Evolutionary conservation across 2,888 invertebrate genomes (phyloP).

Genomic region (Cactoblastis cactorum): DNA sequence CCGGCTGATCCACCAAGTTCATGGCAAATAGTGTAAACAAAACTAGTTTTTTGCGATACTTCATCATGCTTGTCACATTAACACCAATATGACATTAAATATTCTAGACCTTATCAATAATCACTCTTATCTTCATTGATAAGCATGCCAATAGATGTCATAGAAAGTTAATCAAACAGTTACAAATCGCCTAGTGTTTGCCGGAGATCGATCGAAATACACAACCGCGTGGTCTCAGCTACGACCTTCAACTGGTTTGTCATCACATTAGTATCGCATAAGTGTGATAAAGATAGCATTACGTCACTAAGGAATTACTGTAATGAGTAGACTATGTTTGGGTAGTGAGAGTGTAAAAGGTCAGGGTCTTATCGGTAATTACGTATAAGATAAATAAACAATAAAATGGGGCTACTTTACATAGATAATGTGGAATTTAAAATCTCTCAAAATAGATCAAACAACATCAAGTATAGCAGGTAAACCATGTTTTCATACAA

Average conservation of each 20-base stretch:
- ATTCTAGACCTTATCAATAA: background rate
- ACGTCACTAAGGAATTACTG: background rate
- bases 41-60: constrained; percentile 44
- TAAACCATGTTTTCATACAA: too few species aligned
- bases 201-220: background rate
- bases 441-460: too few species aligned
- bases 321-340: background rate
- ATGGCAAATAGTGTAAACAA: constrained; percentile 57
- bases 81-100: background rate
- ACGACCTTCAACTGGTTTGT: background rate
- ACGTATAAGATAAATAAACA: too few species aligned
- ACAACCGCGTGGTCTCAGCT: background rate
- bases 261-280: background rate
- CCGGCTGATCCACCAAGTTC: constrained; percentile 64
- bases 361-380: background rate
- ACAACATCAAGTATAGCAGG: too few species aligned
- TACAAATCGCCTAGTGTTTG: background rate
- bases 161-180: background rate
- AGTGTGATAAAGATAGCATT: background rate
- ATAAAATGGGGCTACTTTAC: too few species aligned
- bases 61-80: constrained; percentile 40
- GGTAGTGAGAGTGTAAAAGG: background rate
- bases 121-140: background rate
- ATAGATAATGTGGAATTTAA: too few species aligned
- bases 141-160: background rate